A percentile compares a stretch with the other conserved stretches of the same genome.
Evolutionary conservation across 2,888 invertebrate species (phyloP).

Genomic region (Cabera pusaria): DNA sequence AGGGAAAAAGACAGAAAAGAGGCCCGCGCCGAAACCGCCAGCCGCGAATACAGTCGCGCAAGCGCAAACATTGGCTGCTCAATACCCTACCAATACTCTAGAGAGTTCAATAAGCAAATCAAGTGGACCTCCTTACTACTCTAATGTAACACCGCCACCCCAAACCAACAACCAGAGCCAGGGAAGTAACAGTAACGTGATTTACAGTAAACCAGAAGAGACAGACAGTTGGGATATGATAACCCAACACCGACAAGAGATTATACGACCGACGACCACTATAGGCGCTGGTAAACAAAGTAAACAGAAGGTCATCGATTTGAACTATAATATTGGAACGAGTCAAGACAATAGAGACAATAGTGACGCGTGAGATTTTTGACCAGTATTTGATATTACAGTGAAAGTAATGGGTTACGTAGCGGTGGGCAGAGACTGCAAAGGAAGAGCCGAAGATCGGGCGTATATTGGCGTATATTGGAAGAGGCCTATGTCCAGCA

Average conservation of each 20-base stretch:
- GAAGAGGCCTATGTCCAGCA: no score
- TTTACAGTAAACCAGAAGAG: constrained; percentile 54
- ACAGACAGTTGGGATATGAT: constrained; percentile 79
- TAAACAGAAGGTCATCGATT: constrained; percentile 57
- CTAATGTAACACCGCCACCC: constrained; percentile 30
- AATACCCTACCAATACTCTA: constrained; percentile 59
- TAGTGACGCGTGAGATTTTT: constrained; percentile 50
- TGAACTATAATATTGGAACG: constrained; percentile 51
- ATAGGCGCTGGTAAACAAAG: constrained; percentile 22
- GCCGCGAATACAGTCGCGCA: constrained; percentile 27
- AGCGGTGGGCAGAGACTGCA: no score
- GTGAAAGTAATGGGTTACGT: no score
- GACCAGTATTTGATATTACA: background rate
- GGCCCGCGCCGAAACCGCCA: constrained; percentile 28
- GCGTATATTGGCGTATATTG: no score
- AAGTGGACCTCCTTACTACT: constrained; percentile 70
- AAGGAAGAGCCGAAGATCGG: no score
- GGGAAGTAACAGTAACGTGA: constrained; percentile 51
- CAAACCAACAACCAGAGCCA: constrained; percentile 31
- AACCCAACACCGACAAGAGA: constrained; percentile 75
- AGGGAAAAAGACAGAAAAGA: constrained; percentile 32
- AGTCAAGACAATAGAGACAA: constrained; percentile 39
- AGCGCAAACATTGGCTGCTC: constrained; percentile 21
- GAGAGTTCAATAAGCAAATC: constrained; percentile 69
- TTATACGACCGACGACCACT: constrained; percentile 43